phyloP scores from a whole-genome alignment of 2,888 invertebrate species.

The Pantelozetes paolii region DNA sequence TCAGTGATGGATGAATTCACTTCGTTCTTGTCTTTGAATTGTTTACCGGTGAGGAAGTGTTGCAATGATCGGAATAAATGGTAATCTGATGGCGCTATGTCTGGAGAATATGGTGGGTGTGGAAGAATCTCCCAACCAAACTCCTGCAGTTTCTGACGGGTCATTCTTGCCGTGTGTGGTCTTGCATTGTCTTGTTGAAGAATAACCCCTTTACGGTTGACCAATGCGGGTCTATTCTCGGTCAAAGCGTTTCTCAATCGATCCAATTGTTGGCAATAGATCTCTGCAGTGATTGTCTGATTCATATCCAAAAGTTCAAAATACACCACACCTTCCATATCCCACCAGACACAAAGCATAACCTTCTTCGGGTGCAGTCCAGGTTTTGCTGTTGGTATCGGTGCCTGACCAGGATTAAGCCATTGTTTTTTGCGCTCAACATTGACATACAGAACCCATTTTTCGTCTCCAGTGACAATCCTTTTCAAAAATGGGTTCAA shows the following conservation, averaged over 20 bases:
- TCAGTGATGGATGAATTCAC: neutral
- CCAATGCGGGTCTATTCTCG: constrained; percentile 30
- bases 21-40: neutral
- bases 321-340: constrained; percentile 43
- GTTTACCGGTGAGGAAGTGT: neutral
- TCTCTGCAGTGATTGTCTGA: constrained; percentile 44
- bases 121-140: constrained; percentile 44
- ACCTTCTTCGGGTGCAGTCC: constrained; percentile 39
- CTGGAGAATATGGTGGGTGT: constrained; percentile 45
- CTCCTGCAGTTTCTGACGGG: constrained; percentile 40
- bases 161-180: constrained; percentile 45
- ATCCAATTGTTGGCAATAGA: constrained; percentile 45
- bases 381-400: neutral
- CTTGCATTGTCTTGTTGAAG: constrained; percentile 46
- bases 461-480: constrained; percentile 40
- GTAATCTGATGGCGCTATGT: constrained; percentile 44
- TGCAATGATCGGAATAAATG: constrained; percentile 27
- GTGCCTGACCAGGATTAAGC: neutral
- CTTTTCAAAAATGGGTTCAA: constrained; percentile 38
- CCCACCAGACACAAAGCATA: constrained; percentile 46
- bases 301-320: constrained; percentile 40
- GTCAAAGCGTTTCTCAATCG: constrained; percentile 28
- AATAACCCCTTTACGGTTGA: constrained; percentile 38
- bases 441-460: constrained; percentile 41
- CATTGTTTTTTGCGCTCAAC: constrained; percentile 32